A percentile compares a stretch with the other conserved stretches of the same genome.
Conservation (phyloP, 2,113 vertebrate genomes). For the Saccopteryx bilineata region DNA sequence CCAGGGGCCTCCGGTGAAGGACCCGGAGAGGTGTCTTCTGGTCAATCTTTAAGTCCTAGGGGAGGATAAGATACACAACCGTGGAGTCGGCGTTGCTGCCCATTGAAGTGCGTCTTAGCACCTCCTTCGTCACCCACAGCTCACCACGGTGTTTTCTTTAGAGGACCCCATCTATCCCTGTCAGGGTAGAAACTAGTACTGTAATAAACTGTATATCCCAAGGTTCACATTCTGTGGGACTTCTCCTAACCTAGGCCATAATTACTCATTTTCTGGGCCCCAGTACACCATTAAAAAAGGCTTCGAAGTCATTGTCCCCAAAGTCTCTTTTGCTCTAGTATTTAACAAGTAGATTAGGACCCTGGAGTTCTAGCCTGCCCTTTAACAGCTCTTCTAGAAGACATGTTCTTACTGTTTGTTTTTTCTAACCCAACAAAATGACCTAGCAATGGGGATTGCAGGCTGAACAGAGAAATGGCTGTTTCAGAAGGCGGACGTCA, state of each 20-base stretch:
- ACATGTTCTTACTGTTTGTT: not conserved
- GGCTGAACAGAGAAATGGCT: not conserved
- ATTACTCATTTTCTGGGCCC: not conserved
- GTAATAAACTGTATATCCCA: not conserved
- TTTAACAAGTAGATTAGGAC: not conserved
- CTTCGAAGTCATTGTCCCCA: not conserved
- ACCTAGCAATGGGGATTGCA: not conserved
- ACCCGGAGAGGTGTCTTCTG: conserved; percentile 98
- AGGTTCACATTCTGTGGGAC: not conserved
- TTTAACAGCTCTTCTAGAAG: conserved; percentile 14
- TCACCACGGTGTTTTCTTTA: not conserved
- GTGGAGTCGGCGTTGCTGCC: not conserved
- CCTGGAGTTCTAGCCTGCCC: not conserved
- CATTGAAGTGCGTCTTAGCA: not conserved
- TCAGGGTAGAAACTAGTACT: not conserved
- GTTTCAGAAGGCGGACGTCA: not conserved
- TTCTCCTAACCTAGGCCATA: not conserved
- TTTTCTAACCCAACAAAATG: not conserved
- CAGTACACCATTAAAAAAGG: not conserved
- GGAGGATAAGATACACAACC: not conserved
- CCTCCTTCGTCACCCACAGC: not conserved
- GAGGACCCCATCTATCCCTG: not conserved
- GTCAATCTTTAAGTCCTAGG: conserved; percentile 93
- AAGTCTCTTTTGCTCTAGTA: not conserved
- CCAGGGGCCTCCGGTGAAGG: conserved; percentile 94